Evolutionary conservation across 2,113 vertebrate genomes (phyloP).

Genomic region (Mesembrinibis cayennensis): DNA sequence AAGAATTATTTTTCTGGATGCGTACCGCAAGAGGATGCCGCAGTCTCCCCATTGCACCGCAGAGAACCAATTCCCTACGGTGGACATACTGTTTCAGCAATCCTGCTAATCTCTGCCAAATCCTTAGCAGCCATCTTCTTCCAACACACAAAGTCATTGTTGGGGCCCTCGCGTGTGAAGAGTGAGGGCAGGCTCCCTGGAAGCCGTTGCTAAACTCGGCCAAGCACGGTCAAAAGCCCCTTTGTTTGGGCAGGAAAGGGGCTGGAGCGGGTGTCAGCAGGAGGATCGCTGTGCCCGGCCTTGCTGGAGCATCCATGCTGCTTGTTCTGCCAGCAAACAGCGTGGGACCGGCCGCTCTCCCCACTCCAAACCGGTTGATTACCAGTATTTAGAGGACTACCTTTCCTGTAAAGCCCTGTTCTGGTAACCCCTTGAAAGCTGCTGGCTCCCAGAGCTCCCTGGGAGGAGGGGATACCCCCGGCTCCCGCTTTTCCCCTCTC

Average conservation of each 20-base stretch:
- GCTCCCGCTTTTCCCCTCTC: not conserved
- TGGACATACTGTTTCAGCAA: not conserved
- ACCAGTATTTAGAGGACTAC: not conserved
- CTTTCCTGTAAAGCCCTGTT: not conserved
- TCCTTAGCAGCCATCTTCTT: not conserved
- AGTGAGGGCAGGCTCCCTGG: not conserved
- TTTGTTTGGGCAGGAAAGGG: conserved; percentile 13
- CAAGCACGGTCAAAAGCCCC: not conserved
- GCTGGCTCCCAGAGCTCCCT: not conserved
- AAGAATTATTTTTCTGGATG: not conserved
- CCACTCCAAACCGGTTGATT: not conserved
- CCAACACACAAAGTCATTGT: not conserved
- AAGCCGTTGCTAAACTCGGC: not conserved
- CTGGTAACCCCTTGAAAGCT: not conserved
- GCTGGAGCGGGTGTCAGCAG: not conserved
- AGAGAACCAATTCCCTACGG: not conserved
- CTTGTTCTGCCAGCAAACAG: not conserved
- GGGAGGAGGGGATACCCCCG: too few species aligned
- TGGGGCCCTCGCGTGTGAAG: not conserved
- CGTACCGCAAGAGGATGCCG: fast-evolving
- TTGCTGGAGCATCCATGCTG: not conserved
- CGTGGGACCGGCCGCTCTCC: fast-evolving
- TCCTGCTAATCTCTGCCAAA: not conserved
- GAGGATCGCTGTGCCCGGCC: not conserved
- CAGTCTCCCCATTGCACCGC: fast-evolving